phyloP scores from a whole-genome alignment of 1,140 invertebrate genomes.

The Zaprionus nigranus region DNA sequence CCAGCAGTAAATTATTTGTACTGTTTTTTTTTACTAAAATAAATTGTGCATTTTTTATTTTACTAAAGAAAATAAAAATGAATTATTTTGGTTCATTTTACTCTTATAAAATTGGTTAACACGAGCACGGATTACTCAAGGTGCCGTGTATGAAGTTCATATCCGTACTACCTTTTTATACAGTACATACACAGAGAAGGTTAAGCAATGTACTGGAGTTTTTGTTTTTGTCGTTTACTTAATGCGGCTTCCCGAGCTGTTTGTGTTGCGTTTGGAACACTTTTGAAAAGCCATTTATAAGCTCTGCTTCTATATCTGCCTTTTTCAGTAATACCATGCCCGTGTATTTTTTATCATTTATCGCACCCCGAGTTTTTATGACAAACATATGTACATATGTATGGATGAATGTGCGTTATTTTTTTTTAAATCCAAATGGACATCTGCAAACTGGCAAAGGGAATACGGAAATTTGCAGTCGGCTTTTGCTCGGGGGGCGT shows the following conservation, averaged over 20 bases:
- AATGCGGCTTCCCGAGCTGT: constrained; percentile 54
- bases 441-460: constrained; percentile 49
- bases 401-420: not conserved
- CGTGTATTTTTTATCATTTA: constrained; percentile 43
- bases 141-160: not conserved
- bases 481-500: constrained; percentile 6
- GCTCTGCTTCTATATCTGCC: constrained; percentile 70
- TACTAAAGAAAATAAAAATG: too few relatives aligned
- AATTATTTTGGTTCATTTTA: not conserved
- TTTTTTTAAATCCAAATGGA: constrained; percentile 68
- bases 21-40: not conserved
- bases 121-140: not conserved
- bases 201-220: constrained; percentile 39
- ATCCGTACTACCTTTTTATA: not conserved
- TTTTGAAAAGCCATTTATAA: constrained; percentile 80
- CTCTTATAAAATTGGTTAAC: not conserved
- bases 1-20: not conserved
- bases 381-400: not conserved
- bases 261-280: constrained; percentile 65
- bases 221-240: constrained; percentile 38
- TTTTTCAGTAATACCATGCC: constrained; percentile 60
- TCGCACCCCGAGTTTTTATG: constrained; percentile 38
- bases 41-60: not conserved
- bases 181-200: not conserved
- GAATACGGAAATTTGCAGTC: constrained; percentile 61